Evolutionary conservation across 2,888 invertebrate species (phyloP).

Genomic region (Mythimna albipuncta): DNA sequence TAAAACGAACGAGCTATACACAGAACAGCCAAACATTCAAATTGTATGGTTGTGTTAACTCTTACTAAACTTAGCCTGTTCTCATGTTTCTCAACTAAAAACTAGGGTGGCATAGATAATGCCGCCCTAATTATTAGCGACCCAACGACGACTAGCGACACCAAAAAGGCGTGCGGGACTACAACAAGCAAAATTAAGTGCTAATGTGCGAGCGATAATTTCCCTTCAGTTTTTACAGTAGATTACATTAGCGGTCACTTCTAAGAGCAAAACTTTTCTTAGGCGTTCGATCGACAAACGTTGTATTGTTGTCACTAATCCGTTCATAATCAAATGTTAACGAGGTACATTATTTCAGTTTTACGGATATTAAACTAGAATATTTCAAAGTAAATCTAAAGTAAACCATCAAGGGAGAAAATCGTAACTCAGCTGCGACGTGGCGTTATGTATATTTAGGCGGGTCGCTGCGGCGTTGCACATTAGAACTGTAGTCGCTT

Average conservation of each 20-base stretch:
- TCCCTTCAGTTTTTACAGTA: neutral
- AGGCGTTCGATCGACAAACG: neutral
- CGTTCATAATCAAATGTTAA: neutral
- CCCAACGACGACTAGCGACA: too few relatives aligned
- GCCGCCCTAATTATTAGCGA: too few relatives aligned
- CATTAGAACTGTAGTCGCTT: slow-evolving; percentile 3
- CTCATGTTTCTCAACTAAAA: neutral
- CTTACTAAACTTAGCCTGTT: neutral
- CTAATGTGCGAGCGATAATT: slow-evolving; percentile 8
- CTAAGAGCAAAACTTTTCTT: neutral
- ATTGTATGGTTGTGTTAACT: neutral
- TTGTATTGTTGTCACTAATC: neutral
- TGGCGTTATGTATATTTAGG: neutral
- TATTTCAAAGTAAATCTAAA: neutral
- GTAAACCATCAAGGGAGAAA: slow-evolving; percentile 1
- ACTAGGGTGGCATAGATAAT: neutral
- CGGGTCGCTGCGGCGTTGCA: neutral
- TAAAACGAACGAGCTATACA: neutral
- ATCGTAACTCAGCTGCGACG: neutral
- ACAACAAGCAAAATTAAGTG: slow-evolving; percentile 23
- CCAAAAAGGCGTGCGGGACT: too few relatives aligned
- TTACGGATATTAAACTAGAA: neutral
- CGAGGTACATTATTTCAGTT: neutral
- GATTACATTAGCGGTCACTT: neutral
- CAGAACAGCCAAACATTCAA: neutral